Conservation (phyloP, 2,113 vertebrate genomes). For the Oenanthe melanoleuca region DNA sequence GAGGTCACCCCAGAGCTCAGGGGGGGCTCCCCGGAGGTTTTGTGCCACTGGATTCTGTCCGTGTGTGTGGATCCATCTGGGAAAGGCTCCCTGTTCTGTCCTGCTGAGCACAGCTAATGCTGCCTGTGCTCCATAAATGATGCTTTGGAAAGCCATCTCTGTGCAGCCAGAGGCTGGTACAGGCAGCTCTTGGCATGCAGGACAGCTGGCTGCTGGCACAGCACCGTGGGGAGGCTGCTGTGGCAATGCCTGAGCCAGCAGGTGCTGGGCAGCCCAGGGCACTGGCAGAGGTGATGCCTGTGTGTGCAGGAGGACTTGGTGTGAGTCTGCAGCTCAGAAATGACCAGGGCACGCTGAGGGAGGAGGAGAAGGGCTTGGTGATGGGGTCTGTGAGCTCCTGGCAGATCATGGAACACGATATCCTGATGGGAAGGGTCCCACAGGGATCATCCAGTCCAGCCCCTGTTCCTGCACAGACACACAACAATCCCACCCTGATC, state of each 20-base stretch:
- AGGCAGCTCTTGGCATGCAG: not conserved
- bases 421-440: not conserved
- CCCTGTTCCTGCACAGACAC: not conserved
- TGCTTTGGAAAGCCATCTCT: not conserved
- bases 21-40: not conserved
- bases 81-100: not conserved
- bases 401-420: not conserved
- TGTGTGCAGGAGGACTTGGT: not conserved
- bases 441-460: fast-evolving
- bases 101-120: not conserved
- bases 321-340: not conserved
- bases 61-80: fast-evolving
- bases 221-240: not conserved
- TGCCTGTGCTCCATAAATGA: not conserved
- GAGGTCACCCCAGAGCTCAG: not conserved
- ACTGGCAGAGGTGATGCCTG: not conserved
- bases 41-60: fast-evolving
- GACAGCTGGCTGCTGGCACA: fast-evolving
- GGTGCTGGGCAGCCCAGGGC: not conserved
- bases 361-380: not conserved
- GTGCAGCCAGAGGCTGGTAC: not conserved
- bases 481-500: not conserved
- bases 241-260: not conserved
- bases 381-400: not conserved
- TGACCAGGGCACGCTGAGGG: fast-evolving